Evolutionary conservation across 2,113 vertebrate species (phyloP).

Genomic region (Actinemys pallida): DNA sequence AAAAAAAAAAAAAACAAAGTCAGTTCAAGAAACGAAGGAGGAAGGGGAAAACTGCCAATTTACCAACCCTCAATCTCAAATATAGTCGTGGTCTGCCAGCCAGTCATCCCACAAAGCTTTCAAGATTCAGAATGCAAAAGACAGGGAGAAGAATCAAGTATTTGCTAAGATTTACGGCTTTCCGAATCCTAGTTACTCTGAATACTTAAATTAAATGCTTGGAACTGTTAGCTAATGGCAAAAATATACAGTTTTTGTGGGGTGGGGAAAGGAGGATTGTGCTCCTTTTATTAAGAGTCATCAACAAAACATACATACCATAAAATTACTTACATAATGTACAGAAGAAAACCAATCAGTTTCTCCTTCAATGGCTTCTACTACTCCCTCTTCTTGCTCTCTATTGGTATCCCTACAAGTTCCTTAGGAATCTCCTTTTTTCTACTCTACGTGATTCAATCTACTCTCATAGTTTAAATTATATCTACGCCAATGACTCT

Average conservation of each 20-base stretch:
- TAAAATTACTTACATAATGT: not conserved
- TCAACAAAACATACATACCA: not conserved
- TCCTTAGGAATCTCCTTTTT: not conserved
- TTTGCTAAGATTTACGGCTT: not conserved
- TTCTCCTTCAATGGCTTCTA: not conserved
- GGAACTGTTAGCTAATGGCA: not conserved
- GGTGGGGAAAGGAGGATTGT: not conserved
- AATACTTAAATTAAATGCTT: not conserved
- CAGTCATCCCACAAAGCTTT: not conserved
- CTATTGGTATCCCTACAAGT: too few relatives aligned
- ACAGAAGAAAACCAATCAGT: not conserved
- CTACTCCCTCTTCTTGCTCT: not conserved
- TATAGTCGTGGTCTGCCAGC: not conserved
- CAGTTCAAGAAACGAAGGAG: constrained; percentile 16
- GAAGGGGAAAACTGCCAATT: not conserved
- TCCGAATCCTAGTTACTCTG: not conserved
- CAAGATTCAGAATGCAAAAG: not conserved
- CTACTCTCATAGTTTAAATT: not conserved
- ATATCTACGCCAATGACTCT: not conserved
- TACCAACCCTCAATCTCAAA: not conserved
- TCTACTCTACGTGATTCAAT: not conserved
- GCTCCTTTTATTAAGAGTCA: not conserved
- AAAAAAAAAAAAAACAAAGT: constrained; percentile 26
- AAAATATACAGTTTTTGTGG: not conserved
- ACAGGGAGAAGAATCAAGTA: not conserved